Base-by-base conservation (phyloP, 2,113 vertebrate genomes). In the Toxotes jaculatrix region DNA sequence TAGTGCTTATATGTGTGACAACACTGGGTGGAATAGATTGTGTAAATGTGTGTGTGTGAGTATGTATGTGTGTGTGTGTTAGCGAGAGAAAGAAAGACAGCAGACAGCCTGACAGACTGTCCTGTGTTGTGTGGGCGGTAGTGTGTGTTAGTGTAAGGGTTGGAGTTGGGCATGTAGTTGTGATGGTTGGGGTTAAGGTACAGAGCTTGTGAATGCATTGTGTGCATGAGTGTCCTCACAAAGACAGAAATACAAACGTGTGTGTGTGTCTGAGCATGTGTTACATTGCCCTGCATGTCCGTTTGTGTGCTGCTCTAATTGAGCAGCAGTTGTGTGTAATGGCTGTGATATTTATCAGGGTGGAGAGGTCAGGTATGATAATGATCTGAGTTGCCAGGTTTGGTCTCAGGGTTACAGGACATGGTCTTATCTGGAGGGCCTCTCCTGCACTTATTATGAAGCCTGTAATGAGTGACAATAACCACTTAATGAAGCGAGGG, bases 391-490 rank as follows among this genome's bases (percentile, higher is more conserved):
- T 89, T 86, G 82, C 83, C 83, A 92, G 89, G 91, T 90, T 88
- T 82, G 82, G 87, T 90, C 87, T 76, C 6, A 1, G 59, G 75
- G 82, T 84, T 87, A 71, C 80, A 91, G 88, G 84, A 89, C 86
- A 45, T 57, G 80, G 74, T 73, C 84, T 89, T 89, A 88, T 88
- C 80, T 84, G 2, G 9, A 71, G 82, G 86, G 88, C 74, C 43
- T 85, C 86, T 75, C 71, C 82, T 83, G 82, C 84, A 77, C 80
- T 89, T 86, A 92, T 89, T 89, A 88, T 88, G 83, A 88, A 74
- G 86, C 84, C 82, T 85, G 70, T 91, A 93, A 92, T 93, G 88
- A 93, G 87, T 89, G 90, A 93, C 88, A 91, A 89, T 84, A 85
- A 89, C 66, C 83, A 80, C 70, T 77, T 90, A 87, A 92, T 90